Evolutionary conservation across 2,113 vertebrate species (phyloP).

Genomic region (Pan troglodytes): NHGRI_mPanTro3-v2.1_pri NC_072412.2:45033001-45033500

Average conservation of each 20-base stretch:
- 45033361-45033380: not conserved
- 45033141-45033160: not conserved
- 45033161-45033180: not conserved
- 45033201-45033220: not conserved
- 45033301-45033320: not conserved
- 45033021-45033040: not conserved
- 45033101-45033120: not conserved
- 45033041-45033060: not conserved
- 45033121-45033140: not conserved
- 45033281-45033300: not conserved
- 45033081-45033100: not conserved
- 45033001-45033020: not conserved
- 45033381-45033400: not conserved
- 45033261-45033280: not conserved
- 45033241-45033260: not conserved
- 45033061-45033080: not conserved
- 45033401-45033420: not conserved
- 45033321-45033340: not conserved
- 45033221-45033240: not conserved
- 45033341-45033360: not conserved
- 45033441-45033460: not conserved
- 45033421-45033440: not conserved
- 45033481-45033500: not conserved
- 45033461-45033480: not conserved
- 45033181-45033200: not conserved